Base-by-base conservation (phyloP, 2,888 invertebrate genomes). In the Megamerina dolium region DNA sequence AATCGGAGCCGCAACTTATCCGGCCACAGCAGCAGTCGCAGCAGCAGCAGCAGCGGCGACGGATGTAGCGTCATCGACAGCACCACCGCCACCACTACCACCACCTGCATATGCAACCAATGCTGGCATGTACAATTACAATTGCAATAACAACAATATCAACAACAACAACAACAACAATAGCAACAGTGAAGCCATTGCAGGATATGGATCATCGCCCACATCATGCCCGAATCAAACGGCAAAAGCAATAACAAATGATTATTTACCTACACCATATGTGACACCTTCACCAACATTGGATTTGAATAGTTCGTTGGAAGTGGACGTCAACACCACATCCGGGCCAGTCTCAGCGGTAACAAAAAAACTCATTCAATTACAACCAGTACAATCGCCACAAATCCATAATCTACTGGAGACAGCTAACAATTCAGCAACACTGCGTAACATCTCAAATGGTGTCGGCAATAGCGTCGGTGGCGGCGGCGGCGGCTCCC, bases 251-350 rank as follows among this genome's bases (percentile, higher is more conserved):
- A 36, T 52, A 36, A 68, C 65, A 39, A 63, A 55, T 48, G 66
- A 64, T 37, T 60, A 58, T 42, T 54, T 62, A 44, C 62, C 61
- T 44, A 61, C 63, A 34, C 68, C 68, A 2, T 68, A 68, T 43
- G 66, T 68, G 6, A 68, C 68, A 36, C 68, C 68, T 1, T 68
- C 68, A 40, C 68, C 68, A 27, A 68, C 68, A 4, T 52, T 68
- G 48, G 68, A 68, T 43, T 56, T 68, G 31, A 68, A 68, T 35
- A 68, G 66, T 47, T 68, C 68, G 14, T 54, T 65, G 9, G 68
- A 68, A 51, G 66, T 68, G 40, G 68, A 68, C 34, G 58, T 57
- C 2, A 53, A 44, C 54, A 44, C 37, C 49, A 47, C 41, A 9
- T 45, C 45, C 14, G 34, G 46, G 43, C 56, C 37, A 60, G 64